Evolutionary conservation across 2,113 vertebrate genomes (phyloP).

Genomic region (Beaufortia kweichowensis): DNA sequence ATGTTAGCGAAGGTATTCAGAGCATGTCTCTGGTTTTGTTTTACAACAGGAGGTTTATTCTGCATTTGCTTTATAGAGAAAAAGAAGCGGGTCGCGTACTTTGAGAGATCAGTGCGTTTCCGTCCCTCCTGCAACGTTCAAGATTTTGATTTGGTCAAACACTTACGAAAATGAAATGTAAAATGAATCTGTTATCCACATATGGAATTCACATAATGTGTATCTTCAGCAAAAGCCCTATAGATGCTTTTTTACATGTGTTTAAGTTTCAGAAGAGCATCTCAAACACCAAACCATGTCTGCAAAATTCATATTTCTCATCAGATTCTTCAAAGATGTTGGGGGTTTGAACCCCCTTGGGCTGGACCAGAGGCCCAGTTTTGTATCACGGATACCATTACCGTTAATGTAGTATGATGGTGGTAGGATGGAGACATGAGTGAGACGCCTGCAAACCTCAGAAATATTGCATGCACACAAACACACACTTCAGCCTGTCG

Average conservation of each 20-base stretch:
- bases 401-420: neutral
- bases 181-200: neutral
- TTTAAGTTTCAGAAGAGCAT: too few relatives aligned
- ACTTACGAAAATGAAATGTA: neutral
- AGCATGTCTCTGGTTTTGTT: neutral
- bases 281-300: too few relatives aligned
- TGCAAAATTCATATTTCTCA: too few relatives aligned
- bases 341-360: neutral
- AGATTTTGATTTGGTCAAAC: too few relatives aligned
- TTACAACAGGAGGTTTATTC: neutral
- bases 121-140: neutral
- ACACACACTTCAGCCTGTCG: slow-evolving; percentile 24
- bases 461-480: slow-evolving; percentile 10
- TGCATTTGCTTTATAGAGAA: neutral
- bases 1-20: neutral
- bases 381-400: neutral
- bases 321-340: too few relatives aligned
- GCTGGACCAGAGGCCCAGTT: neutral
- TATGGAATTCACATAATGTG: too few relatives aligned
- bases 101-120: neutral
- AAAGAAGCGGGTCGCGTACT: neutral
- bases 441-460: slow-evolving; percentile 12
- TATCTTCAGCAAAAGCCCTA: too few relatives aligned
- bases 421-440: neutral
- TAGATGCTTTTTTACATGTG: too few relatives aligned